phyloP scores from a whole-genome alignment of 2,888 invertebrate genomes.

The Carterocephalus palaemon region DNA sequence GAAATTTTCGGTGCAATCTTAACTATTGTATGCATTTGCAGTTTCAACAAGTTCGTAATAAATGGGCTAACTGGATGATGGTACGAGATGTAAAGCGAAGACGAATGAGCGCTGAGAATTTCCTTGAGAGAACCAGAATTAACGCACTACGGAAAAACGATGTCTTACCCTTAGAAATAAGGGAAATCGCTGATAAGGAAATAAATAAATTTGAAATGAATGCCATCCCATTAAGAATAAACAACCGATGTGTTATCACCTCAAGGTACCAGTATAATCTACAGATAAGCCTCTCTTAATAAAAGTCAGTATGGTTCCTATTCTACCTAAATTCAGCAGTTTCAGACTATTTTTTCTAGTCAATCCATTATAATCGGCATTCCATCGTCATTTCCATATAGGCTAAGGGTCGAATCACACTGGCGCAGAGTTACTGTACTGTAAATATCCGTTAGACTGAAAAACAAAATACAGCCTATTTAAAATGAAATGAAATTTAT shows the following conservation, averaged over 20 bases:
- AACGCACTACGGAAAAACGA: constrained; percentile 91
- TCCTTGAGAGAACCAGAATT: constrained; percentile 86
- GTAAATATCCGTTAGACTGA: no score
- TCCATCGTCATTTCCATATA: no score
- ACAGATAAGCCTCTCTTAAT: no score
- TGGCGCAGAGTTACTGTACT: no score
- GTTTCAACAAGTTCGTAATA: constrained; percentile 85
- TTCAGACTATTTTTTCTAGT: no score
- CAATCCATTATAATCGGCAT: no score
- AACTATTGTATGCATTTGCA: constrained; percentile 40
- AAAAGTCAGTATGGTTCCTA: no score
- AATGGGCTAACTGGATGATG: constrained; percentile 92
- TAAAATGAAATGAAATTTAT: no score
- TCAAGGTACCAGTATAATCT: no score
- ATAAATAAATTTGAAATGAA: constrained; percentile 88
- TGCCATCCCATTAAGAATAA: constrained; percentile 81
- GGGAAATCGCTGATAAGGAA: constrained; percentile 88
- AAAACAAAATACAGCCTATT: no score
- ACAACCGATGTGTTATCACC: constrained; percentile 91
- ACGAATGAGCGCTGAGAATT: constrained; percentile 85
- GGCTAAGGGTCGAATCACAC: no score
- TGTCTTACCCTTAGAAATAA: constrained; percentile 88
- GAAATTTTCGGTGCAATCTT: background rate
- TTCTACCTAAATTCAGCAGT: no score
- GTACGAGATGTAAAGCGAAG: constrained; percentile 91